Percentiles rank a stretch among this genome's conserved stretches.
Evolutionary conservation across 2,888 invertebrate genomes (phyloP).

Genomic region (Cephonodes hylas): DNA sequence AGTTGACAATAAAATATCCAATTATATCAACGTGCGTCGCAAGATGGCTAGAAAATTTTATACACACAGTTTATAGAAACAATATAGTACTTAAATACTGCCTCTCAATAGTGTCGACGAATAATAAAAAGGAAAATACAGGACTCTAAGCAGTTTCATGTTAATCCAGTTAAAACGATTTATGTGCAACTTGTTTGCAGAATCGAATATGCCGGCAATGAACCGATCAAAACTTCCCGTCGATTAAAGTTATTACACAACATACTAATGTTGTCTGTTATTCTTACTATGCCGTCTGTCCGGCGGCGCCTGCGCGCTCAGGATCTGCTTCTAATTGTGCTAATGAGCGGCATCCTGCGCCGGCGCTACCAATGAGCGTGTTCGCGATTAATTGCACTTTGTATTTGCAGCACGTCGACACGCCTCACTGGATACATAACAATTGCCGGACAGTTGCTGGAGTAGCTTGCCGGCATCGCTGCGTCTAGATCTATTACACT

Average conservation of each 20-base stretch:
- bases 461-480: neutral
- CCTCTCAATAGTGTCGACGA: too few species aligned
- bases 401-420: slow-evolving; percentile 14
- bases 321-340: slow-evolving; percentile 66
- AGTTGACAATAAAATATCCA: neutral
- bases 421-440: slow-evolving; percentile 11
- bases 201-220: neutral
- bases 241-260: neutral
- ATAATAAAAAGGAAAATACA: too few species aligned
- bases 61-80: neutral
- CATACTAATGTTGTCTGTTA: neutral
- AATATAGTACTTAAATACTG: too few species aligned
- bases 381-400: slow-evolving; percentile 13
- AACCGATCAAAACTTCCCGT: neutral
- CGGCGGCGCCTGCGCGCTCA: slow-evolving; percentile 30
- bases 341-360: slow-evolving; percentile 65
- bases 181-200: neutral
- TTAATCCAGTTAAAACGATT: neutral
- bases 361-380: slow-evolving; percentile 29
- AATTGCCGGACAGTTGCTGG: neutral
- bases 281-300: neutral
- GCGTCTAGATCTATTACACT: neutral
- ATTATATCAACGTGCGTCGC: neutral
- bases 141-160: too few species aligned
- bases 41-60: too few species aligned